These are phyloP conservation scores for Lordiphosa stackelbergi DNA, from an alignment of 1,140 invertebrate genomes.

Conservation along the genomic window DNA sequence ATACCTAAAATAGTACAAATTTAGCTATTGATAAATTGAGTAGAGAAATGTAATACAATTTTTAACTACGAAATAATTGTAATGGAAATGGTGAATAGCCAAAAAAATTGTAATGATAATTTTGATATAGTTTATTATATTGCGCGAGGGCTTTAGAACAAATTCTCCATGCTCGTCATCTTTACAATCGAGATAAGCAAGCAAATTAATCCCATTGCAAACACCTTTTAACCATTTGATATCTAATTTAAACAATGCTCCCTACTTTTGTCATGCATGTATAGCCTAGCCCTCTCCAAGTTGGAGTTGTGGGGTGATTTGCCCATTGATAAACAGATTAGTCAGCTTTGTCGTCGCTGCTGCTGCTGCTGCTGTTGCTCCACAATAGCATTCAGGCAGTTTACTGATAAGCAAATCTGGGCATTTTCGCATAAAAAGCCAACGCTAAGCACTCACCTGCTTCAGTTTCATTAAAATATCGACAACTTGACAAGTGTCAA, in stretches of 20 bases:
- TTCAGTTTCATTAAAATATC: slow-evolving; percentile 33
- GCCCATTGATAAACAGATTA: slow-evolving; percentile 37
- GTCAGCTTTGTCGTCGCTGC: slow-evolving; percentile 29
- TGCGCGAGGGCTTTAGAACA: too few relatives aligned
- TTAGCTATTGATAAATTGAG: too few relatives aligned
- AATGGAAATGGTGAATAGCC: too few relatives aligned
- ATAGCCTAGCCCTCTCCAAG: neutral
- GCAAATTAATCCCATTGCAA: neutral
- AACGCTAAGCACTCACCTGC: slow-evolving; percentile 1
- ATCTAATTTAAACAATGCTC: slow-evolving; percentile 1
- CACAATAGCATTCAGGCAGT: slow-evolving; percentile 7
- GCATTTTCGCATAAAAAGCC: slow-evolving; percentile 39
- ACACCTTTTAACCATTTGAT: neutral
- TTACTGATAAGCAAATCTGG: slow-evolving; percentile 50
- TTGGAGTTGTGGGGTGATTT: too few relatives aligned
- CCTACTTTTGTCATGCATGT: slow-evolving; percentile 4
- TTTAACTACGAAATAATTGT: too few relatives aligned
- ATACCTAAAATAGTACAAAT: too few relatives aligned
- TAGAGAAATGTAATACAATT: too few relatives aligned
- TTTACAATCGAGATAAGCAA: neutral
- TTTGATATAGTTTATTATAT: too few relatives aligned
- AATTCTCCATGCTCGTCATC: too few relatives aligned
- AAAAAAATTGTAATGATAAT: too few relatives aligned
- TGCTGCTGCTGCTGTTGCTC: slow-evolving; percentile 15
- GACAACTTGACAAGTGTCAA: slow-evolving; percentile 14